These are phyloP conservation scores for Pseudorasbora parva DNA, from an alignment of 2,113 vertebrate species.

Conservation along the genomic window DNA sequence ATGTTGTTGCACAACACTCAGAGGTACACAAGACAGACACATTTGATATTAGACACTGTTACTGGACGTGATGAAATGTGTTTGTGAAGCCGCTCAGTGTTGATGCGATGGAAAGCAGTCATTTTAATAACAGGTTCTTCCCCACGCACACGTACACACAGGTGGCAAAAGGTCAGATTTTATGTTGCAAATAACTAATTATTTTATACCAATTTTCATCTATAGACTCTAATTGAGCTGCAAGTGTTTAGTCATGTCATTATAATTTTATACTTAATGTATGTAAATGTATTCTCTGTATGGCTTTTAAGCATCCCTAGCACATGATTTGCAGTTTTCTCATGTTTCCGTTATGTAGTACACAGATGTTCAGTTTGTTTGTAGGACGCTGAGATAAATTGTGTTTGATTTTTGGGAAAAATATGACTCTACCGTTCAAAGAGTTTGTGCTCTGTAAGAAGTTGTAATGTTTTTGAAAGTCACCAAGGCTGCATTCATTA, in stretches of 20 bases:
- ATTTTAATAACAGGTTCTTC: constrained; percentile 12
- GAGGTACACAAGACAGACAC: background rate
- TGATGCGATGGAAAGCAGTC: background rate
- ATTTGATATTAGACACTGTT: background rate
- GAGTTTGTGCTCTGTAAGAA: background rate
- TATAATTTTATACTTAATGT: constrained; percentile 5
- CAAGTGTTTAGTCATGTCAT: background rate
- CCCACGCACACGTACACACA: constrained; percentile 4
- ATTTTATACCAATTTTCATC: background rate
- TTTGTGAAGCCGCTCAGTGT: constrained; percentile 27
- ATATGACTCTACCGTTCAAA: background rate
- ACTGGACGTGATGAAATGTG: background rate
- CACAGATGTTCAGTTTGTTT: constrained; percentile 3
- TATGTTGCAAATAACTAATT: background rate
- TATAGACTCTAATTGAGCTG: background rate
- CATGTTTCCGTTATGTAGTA: background rate
- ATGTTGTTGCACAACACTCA: background rate
- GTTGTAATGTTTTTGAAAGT: background rate
- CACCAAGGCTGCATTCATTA: background rate
- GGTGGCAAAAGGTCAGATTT: constrained; percentile 15
- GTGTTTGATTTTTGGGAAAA: background rate
- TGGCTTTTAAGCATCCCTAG: background rate
- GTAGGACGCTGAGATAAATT: background rate
- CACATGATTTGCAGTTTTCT: constrained; percentile 29
- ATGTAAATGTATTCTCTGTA: constrained; percentile 18